A percentile compares a stretch with the other conserved stretches of the same genome.
These are phyloP conservation scores for Mimas tiliae DNA, from an alignment of 2,888 invertebrate genomes.

Conservation along the genomic window DNA sequence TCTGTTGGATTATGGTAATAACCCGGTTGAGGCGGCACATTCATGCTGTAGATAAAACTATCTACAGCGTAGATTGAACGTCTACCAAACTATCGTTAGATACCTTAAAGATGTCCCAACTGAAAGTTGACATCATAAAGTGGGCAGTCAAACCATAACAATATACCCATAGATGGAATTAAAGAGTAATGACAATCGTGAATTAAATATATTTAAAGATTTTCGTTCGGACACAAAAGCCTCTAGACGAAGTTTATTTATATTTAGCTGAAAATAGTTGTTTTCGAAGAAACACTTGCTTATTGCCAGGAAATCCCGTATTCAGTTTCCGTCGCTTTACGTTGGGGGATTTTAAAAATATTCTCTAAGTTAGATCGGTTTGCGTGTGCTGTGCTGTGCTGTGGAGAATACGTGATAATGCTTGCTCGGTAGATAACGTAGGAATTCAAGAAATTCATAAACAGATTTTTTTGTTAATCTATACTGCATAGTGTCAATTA, in stretches of 20 bases:
- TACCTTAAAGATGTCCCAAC: too few relatives aligned
- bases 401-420: conserved; percentile 3
- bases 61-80: too few relatives aligned
- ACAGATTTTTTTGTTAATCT: neutral
- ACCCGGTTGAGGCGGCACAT: too few relatives aligned
- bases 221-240: neutral
- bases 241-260: conserved; percentile 36
- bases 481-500: neutral
- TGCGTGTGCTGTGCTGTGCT: conserved; percentile 11
- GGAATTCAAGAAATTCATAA: neutral
- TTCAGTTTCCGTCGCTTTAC: conserved; percentile 43
- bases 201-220: neutral
- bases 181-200: neutral
- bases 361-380: conserved; percentile 35
- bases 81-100: too few relatives aligned
- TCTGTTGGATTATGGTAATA: too few relatives aligned
- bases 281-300: conserved; percentile 43
- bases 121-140: too few relatives aligned
- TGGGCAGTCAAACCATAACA: too few relatives aligned
- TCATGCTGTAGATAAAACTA: too few relatives aligned
- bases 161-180: neutral
- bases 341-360: conserved; percentile 45
- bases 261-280: conserved; percentile 39
- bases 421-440: neutral
- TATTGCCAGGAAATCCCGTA: conserved; percentile 47